A percentile compares a stretch with the other conserved stretches of the same genome.
phyloP scores from a whole-genome alignment of 1,140 invertebrate species.

The Pogonomyrmex barbatus region DNA sequence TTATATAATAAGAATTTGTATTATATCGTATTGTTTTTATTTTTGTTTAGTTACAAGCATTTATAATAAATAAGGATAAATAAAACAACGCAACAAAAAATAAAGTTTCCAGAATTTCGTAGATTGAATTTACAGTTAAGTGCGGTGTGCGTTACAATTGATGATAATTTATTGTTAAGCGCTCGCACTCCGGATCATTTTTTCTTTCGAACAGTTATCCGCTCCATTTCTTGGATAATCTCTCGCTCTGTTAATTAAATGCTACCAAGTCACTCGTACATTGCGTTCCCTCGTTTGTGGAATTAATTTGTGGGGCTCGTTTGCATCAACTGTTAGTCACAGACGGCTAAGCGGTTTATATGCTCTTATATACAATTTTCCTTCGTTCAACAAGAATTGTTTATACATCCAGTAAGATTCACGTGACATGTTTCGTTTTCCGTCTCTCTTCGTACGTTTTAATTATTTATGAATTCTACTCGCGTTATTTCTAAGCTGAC shows the following conservation, averaged over 20 bases:
- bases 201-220: constrained; percentile 27
- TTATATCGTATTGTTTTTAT: neutral
- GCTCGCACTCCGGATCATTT: neutral
- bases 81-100: neutral
- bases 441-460: neutral
- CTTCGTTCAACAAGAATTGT: neutral
- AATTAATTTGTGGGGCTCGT: constrained; percentile 64
- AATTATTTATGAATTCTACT: neutral
- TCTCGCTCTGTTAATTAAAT: constrained; percentile 59
- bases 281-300: constrained; percentile 51
- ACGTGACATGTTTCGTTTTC: neutral
- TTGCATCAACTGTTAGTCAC: constrained; percentile 55
- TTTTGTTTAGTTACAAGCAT: neutral
- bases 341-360: constrained; percentile 10
- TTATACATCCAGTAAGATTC: neutral
- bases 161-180: constrained; percentile 8
- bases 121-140: neutral
- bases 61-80: neutral
- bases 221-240: constrained; percentile 45
- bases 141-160: neutral
- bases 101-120: neutral
- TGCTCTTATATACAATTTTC: constrained; percentile 25
- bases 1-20: neutral
- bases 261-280: constrained; percentile 46
- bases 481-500: neutral